Evolutionary conservation across 2,888 invertebrate species (phyloP), one percentile per base, ranked within the genome.

Genomic region (Eupithecia inturbata): DNA sequence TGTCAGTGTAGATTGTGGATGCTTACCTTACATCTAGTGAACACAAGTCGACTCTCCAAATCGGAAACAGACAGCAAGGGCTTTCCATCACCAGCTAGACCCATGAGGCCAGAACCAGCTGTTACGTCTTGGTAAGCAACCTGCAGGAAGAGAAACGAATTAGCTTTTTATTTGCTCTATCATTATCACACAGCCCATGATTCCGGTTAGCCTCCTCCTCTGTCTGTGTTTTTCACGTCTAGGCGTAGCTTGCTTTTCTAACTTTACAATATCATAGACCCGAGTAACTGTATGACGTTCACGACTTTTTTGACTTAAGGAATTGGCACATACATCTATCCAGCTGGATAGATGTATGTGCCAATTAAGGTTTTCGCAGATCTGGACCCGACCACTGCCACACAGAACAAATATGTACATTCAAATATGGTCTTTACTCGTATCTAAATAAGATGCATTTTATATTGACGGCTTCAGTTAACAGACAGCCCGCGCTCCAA

Each of bases 21-120:
- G 39, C 81, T 85, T 85, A 96, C 96, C 95, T 97, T 98, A 95
- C 98, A 98, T 91, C 97, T 96, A 84, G 98, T 98, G 94, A 98
- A 98, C 83, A 98, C 98, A 88, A 98, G 95, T 83, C 98, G 95
- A 85, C 97, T 97, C 89, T 98, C 98, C 79, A 98, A 95, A 88
- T 98, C 98, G 84, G 97, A 97, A 70, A 98, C 95, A 19, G 97
- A 97, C 7, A 98, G 91, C 76, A 98, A 87, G 0, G 98, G 98
- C 75, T 97, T 96, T 0, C 98, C 98, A 84, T 98, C 97, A 22
- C 97, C 97, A 71, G 97, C 95, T 0, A 98, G 96, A 80, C 98
- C 98, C 98, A 98, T 98, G 7, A 98, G 92, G 4, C 97, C 97
- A 22, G 97, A 97, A 76, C 96, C 97, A 10, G 97, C 96, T 0